Base-by-base conservation (phyloP, 2,113 vertebrate species). In the Mystacornis crossleyi region DNA sequence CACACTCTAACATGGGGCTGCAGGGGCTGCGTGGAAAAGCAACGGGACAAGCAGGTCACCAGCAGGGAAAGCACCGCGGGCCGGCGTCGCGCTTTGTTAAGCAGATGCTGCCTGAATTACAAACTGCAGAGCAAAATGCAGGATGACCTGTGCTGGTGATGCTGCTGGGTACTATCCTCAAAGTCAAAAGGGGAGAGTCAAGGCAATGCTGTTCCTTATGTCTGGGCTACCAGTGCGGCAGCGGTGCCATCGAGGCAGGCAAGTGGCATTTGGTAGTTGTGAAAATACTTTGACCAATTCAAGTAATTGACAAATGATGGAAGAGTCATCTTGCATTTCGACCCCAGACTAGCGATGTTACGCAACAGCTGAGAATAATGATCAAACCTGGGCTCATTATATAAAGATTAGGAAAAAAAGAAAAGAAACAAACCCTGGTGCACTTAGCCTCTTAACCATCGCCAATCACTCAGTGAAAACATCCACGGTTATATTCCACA, bases 1-100 rank as follows among this genome's bases (percentile, higher is more conserved):
- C 99, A 99, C 51, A 99, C 98, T 82, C 99, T 98, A 14, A 99
- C 99, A 58, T 99, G 99, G 78, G 99, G 99, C 95, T 99, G 99
- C 71, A 99, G 96, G 31, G 99, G 98, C 99, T 99, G 97, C 1
- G 20, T 31, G 93, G 79, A 79, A 96, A 96, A 96, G 86, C 75
- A 97, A 96, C 0, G 23, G 74, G 51, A 93, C 64, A 89, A 50
- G 75, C 29, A 36, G 29, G 14, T 87, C 13, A 97, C 13, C n/a
- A 28, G 38, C 58, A 8, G 54, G 21, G 73, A 60, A 45, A 69
- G 67, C 34, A 29, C 42, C 6, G 3, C 0, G 9, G 1, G n/a
- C 51, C 31, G 4, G 13, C 8, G 10, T 33, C 20, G 45, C 8
- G 21, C 48, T 62, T 8, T 4, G 16, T 5, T 36, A 62, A 61